A percentile compares a stretch with the other conserved stretches of the same genome.
Evolutionary conservation across 1,140 invertebrate genomes (phyloP).

Genomic region (Tetragonula clypearis): DNA sequence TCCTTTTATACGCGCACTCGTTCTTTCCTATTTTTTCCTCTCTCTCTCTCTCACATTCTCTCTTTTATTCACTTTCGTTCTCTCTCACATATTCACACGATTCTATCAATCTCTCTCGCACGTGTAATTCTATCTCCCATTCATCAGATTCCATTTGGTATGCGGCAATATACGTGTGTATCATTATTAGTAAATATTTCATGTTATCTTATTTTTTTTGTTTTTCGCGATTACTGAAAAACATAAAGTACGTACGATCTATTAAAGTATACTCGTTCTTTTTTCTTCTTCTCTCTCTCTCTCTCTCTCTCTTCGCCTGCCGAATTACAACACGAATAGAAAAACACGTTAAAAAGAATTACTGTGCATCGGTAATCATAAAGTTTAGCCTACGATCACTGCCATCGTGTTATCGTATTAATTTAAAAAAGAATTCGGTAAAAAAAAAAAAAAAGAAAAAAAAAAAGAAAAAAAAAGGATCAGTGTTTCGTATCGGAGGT

Average conservation of each 20-base stretch:
- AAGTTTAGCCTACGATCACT: constrained; percentile 14
- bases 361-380: constrained; percentile 65
- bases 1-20: constrained; percentile 27
- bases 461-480: constrained; percentile 53
- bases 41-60: constrained; percentile 23
- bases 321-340: constrained; percentile 49
- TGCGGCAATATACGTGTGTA: constrained; percentile 48
- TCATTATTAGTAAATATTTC: constrained; percentile 50
- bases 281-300: too few relatives aligned
- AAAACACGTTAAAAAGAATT: constrained; percentile 72
- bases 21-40: constrained; percentile 10
- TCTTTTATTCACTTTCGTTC: constrained; percentile 19
- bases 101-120: constrained; percentile 29
- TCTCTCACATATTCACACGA: constrained; percentile 20
- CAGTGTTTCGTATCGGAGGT: constrained; percentile 31
- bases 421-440: constrained; percentile 40
- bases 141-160: constrained; percentile 53
- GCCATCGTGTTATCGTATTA: constrained; percentile 21
- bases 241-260: constrained; percentile 64
- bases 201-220: constrained; percentile 57
- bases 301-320: constrained; percentile 6
- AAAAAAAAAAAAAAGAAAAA: constrained; percentile 41
- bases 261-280: not conserved
- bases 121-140: constrained; percentile 29
- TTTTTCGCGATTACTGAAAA: constrained; percentile 54